These are phyloP conservation scores for Tenthredo notha DNA, from an alignment of 2,888 invertebrate genomes.

Conservation along the genomic window DNA sequence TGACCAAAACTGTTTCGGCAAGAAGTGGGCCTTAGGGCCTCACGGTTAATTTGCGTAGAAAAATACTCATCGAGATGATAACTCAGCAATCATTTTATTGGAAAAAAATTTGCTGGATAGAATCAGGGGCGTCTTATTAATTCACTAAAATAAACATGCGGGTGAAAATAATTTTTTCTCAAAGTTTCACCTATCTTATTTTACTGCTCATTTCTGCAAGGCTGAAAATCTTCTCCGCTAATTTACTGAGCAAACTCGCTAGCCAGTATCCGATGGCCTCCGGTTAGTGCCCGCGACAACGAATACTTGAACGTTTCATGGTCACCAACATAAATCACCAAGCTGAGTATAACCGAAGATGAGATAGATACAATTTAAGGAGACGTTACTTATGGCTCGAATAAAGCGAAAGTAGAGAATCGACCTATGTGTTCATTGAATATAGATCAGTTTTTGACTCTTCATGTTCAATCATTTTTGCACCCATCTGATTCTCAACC, in stretches of 20 bases:
- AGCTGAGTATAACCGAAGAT: conserved; percentile 70
- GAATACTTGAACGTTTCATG: conserved; percentile 71
- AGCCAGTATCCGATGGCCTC: neutral
- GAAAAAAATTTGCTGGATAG: neutral
- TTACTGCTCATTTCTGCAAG: neutral
- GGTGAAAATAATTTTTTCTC: neutral
- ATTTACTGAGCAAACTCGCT: neutral
- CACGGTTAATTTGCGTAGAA: neutral
- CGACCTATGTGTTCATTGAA: neutral
- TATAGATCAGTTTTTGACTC: neutral
- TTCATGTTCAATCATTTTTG: neutral
- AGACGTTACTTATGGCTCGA: conserved; percentile 67
- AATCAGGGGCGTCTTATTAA: neutral
- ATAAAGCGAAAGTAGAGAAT: conserved; percentile 31
- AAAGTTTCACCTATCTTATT: neutral
- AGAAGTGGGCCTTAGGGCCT: neutral
- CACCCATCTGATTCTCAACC: neutral
- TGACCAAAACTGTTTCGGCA: neutral
- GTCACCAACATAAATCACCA: conserved; percentile 70
- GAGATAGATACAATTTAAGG: conserved; percentile 74
- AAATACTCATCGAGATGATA: neutral
- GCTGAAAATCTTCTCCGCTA: neutral
- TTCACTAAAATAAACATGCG: neutral
- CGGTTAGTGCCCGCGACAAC: conserved; percentile 69
- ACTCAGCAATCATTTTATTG: neutral